A percentile compares a stretch with the other conserved stretches of the same genome.
Evolutionary conservation across 2,113 vertebrate genomes (phyloP).

Genomic region (Anoura caudifer): DNA sequence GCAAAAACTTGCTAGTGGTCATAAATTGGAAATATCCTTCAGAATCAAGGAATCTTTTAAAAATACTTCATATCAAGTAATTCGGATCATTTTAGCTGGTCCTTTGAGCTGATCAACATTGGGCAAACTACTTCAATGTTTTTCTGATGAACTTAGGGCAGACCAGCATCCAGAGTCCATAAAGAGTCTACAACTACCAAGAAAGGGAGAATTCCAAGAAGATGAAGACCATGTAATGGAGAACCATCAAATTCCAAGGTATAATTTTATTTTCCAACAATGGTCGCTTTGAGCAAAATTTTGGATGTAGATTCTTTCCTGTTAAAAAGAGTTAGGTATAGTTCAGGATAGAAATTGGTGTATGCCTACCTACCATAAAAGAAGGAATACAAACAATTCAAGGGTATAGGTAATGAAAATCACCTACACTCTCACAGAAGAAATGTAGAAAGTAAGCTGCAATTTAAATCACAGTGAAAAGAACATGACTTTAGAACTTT

Average conservation of each 20-base stretch:
- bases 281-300: background rate
- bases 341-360: background rate
- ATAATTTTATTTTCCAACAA: background rate
- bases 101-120: background rate
- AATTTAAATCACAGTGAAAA: constrained; percentile 25
- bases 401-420: background rate
- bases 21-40: background rate
- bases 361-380: background rate
- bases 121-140: background rate
- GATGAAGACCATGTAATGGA: background rate
- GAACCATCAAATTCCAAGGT: background rate
- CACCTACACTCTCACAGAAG: background rate
- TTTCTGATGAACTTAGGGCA: background rate
- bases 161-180: background rate
- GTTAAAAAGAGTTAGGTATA: background rate
- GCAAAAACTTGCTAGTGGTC: background rate
- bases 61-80: background rate
- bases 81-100: background rate
- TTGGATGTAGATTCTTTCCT: background rate
- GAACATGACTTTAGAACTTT: background rate
- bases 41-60: background rate
- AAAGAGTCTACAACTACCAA: background rate
- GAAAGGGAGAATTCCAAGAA: background rate
- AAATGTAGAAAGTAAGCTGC: background rate
- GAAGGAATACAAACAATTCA: background rate